Base-by-base conservation (phyloP, 37 sponge, comb jelly and placozoan species). In the Cladorhizidae sp. region DNA sequence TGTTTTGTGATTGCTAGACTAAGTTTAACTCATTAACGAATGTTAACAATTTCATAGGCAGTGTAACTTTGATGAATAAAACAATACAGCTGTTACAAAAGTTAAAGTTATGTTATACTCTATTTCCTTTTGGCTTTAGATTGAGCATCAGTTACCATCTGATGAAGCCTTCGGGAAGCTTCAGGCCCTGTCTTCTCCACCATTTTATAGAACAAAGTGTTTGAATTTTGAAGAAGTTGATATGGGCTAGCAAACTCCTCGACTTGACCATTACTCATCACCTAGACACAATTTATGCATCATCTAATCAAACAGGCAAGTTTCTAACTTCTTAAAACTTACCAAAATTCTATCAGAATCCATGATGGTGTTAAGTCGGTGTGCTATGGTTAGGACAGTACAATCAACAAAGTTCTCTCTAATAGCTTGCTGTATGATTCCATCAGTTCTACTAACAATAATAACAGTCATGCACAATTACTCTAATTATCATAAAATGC, bases 301-400 rank as follows among this genome's bases (percentile, higher is more conserved):
- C 7, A 6, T 37, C 14, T 32, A 35, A 20, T 37, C 21, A 32
- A 5, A 32, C 6, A 67, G 36, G 31, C 21, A 36, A 17, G 31
- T 32, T 25, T 36, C 3, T 18, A 17, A 31, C 6, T 25, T 36
- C 3, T 18, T 67, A 32, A 2, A 36, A 25, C 31, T 25, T 42
- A 95, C 96, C 85, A 95, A 65, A 38, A 95, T 84, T 42, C 87
- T 85, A 59, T 91, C 90, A 35, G 80, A 87, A 55, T 97, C 97
- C 88, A 97, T 97, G 70, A 97, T 89, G 20, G 97, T 97, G 76
- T 97, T 89, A 29, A 97, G 81, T 35, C 97, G 86, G 57, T 97
- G 97, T 36, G 97, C 97, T 28, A 97, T 91, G 50, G 97, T 97
- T 29, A 97, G 73, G 17, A 94, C 85, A n/a, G 97, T 97, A 36